Evolutionary conservation across 2,888 invertebrate genomes (phyloP), one percentile per base, ranked within the genome.

Genomic region (Agrochola macilenta): DNA sequence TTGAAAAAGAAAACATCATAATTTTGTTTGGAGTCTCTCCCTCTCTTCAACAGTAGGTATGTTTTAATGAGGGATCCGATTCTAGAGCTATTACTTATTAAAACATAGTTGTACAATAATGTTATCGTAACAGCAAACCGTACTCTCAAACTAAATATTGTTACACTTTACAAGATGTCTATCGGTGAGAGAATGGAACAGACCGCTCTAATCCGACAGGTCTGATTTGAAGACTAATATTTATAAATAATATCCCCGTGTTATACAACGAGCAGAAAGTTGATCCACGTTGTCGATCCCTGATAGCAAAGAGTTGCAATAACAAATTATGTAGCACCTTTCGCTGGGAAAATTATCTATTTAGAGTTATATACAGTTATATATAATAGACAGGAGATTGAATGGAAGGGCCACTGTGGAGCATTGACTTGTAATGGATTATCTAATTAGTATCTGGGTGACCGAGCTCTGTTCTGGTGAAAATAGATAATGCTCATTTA

Each of bases 191-290:
- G 85, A 87, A 81, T 81, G 79, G 83, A 74, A 64, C 72, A 43
- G 43, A 26, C 74, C 74, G 73, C 64, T 84, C 73, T 84, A 84
- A 84, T 83, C 84, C 73, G 84, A 71, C 83, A 74, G 74, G 73
- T 73, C 60, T 65, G 86, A 78, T 78, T 81, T 63, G 84, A 81
- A 79, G 73, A 79, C 83, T 57, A 83, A 83, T 85, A 82, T 79
- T 86, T 82, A 84, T 87, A 87, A 83, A 83, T 79, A 79, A 78
- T 87, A 83, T 74, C 76, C 80, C 75, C 65, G 20, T 39, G 77
- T 86, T 84, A 82, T 78, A 80, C 72, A 86, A 86, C 76, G 20
- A 79, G 68, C 83, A 76, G 85, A 87, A 87, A 87, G 81, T 83
- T 76, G 77, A 87, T 78, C 69, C 60, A 64, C 60, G 70, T 61